These are phyloP conservation scores for Amphiprion clarkii DNA, from an alignment of 2,797 vertebrate species.

Conservation along the genomic window DNA sequence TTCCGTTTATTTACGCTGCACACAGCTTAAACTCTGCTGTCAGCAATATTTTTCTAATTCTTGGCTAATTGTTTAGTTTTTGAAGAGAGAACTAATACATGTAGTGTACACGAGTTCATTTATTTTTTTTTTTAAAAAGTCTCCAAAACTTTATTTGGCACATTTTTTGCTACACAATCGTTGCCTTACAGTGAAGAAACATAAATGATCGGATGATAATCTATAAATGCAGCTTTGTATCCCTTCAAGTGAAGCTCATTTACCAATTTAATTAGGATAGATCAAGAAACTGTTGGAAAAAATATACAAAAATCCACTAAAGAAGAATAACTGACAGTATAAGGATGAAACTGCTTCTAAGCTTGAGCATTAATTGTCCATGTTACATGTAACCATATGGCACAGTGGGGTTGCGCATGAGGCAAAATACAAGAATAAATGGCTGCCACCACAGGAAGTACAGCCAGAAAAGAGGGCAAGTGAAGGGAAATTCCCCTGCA, in stretches of 20 bases:
- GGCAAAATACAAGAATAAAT: neutral
- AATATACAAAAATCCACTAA: neutral
- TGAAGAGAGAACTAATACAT: neutral
- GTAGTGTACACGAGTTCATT: too few relatives aligned
- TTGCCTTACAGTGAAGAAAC: neutral
- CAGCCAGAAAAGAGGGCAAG: conserved; percentile 26
- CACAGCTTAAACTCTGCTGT: neutral
- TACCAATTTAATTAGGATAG: too few relatives aligned
- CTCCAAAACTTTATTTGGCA: neutral
- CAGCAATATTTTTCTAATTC: neutral
- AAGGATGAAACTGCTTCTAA: too few relatives aligned
- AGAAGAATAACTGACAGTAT: too few relatives aligned
- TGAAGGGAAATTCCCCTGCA: conserved; percentile 60
- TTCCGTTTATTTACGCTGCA: neutral
- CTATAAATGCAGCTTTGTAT: neutral
- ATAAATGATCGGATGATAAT: neutral
- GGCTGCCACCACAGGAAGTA: neutral
- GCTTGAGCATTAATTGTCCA: too few relatives aligned
- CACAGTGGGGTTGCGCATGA: neutral
- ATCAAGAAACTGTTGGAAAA: neutral
- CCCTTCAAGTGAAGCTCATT: neutral
- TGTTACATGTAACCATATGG: too few relatives aligned
- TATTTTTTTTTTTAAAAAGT: too few relatives aligned
- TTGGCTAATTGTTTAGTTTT: conserved; percentile 1
- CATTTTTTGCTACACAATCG: neutral